Evolutionary conservation across 2,113 vertebrate species (phyloP), one percentile per base, ranked within the genome.

Genomic region (Notothenia rossii): DNA sequence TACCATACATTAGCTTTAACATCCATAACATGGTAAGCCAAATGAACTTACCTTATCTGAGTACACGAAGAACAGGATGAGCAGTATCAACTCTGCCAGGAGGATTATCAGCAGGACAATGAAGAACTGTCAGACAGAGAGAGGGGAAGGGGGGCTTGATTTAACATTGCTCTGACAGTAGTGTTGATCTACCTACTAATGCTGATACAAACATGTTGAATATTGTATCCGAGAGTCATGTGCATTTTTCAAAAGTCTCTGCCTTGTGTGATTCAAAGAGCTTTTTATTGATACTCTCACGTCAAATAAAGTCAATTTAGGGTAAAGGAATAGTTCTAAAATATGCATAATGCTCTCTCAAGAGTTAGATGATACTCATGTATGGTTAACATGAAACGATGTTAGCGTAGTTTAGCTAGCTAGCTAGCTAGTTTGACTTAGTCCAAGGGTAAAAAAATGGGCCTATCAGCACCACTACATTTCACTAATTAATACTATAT

Each of bases 21-120:
- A 55, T 20, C 50, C 0, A 29, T 3, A 60, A 58, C 7, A 50
- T 14, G 40, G 14, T 46, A 20, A 65, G 25, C 1, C 17, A 62
- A 79, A 67, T 45, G 0, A 68, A 72, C 96, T 94, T 93, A 99
- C 98, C 98, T 98, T 98, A 94, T 98, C 96, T 85, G 97, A 97
- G 94, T 99, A 99, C 88, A 98, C 96, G 72, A 99, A 99, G 95
- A 99, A 98, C 77, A 99, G 95, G 93, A 97, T 98, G 63, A 99
- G 94, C 56, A 99, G 46, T 86, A 99, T 98, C 92, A 99, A 92
- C 93, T 99, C 98, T 72, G 96, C 95, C 86, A 99, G 95, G 60
- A 99, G 97, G 91, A 99, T 98, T 90, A 96, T 90, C 96, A 99
- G 95, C 95, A 99, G 94, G 89, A 99, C 93, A 75, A 99, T 95